These are phyloP conservation scores for Apodemia mormo DNA, from an alignment of 2,888 invertebrate genomes.

Conservation along the genomic window DNA sequence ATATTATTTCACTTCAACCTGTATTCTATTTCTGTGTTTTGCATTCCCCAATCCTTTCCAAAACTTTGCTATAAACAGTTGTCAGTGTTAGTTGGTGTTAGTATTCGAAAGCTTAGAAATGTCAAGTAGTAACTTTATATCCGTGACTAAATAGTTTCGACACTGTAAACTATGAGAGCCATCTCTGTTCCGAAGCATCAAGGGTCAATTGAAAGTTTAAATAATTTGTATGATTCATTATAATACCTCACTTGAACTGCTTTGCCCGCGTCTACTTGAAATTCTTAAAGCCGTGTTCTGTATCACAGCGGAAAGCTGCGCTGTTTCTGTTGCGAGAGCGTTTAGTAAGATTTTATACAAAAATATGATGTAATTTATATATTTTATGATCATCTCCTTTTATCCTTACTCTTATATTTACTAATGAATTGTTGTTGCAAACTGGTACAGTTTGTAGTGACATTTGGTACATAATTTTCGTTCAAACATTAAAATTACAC, in stretches of 20 bases:
- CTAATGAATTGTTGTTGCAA: too few species aligned
- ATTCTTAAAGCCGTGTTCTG: background rate
- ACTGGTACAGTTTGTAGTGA: too few species aligned
- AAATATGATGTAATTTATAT: too few species aligned
- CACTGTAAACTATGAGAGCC: constrained; percentile 14
- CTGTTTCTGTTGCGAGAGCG: background rate
- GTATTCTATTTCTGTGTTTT: too few species aligned
- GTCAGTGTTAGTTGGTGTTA: background rate
- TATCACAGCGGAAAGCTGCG: background rate
- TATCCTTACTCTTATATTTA: too few species aligned
- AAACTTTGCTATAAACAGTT: background rate
- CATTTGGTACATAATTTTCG: too few species aligned
- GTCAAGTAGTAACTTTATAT: constrained; percentile 13
- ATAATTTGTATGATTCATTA: constrained; percentile 32
- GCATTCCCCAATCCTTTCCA: background rate
- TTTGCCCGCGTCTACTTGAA: constrained; percentile 16
- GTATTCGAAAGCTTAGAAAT: background rate
- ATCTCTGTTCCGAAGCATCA: constrained; percentile 21
- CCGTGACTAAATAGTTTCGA: constrained; percentile 17
- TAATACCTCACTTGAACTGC: constrained; percentile 32
- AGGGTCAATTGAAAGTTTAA: constrained; percentile 27
- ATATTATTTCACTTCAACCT: too few species aligned
- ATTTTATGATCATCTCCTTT: too few species aligned
- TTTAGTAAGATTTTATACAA: background rate
- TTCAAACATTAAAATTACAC: too few species aligned